Base-by-base conservation (phyloP, 2,113 vertebrate species). In the Sinocyclocheilus grahami region DNA sequence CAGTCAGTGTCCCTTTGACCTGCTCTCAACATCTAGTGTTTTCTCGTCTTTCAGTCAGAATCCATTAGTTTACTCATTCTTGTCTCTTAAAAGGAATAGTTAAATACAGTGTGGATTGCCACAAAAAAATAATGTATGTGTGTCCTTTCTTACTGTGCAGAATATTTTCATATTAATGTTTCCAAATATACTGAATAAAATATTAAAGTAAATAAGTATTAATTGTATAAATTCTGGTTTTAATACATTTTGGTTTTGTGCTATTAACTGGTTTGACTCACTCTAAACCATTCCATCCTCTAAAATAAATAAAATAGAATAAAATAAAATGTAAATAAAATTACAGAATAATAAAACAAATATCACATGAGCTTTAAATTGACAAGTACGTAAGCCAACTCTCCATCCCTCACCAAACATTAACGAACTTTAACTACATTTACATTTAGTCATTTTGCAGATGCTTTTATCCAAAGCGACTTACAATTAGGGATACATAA, bases 1-100 rank as follows among this genome's bases (percentile, higher is more conserved):
- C 60, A 48, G 82, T 33, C 86, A 74, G 58, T 12, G 24, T 79
- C 82, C 71, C 55, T 79, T 63, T 65, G 53, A 51, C 86, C 83
- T 85, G 78, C 46, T 79, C 48, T 67, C 27, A 24, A 22, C 82
- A 48, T 82, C 33, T 78, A 30, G 2, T 22, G 76, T 55, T 78
- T 78, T 78, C 76, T 78, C 27, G 24, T 78, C 51, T 22, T 33
- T 78, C 24, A 30, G 18, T 53, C 2, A 4, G 51, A 30, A 78
- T 78, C 76, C 51, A 33, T 78, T 33, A 4, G 22, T 78, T 78
- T 78, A 33, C 51, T 30, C 27, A 78, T 55, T 55, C 76, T 33
- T 55, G 48, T 78, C 46, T 78, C 76, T 30, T 9, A 78, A 48
- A 51, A 76, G 12, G 6, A 24, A 12, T 33, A 53, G 10, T 12